Evolutionary conservation across 2,797 vertebrate species (phyloP).

Genomic region (Platyrinchus mystaceus): DNA sequence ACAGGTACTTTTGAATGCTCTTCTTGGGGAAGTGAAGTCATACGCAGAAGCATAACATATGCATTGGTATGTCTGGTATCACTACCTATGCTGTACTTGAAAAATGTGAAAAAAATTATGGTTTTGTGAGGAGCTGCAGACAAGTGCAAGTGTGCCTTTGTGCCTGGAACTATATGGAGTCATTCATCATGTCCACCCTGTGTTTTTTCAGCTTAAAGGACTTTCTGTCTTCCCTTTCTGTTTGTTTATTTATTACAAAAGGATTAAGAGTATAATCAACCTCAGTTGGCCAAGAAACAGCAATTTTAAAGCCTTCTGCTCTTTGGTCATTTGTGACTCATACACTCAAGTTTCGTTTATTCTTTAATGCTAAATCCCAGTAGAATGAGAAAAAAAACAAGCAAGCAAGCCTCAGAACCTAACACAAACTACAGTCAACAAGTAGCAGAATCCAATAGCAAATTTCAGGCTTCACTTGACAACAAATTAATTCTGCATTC

Average conservation of each 20-base stretch:
- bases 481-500: constrained; percentile 62
- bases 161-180: neutral
- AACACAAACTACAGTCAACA: constrained; percentile 7
- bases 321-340: neutral
- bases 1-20: neutral
- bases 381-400: neutral
- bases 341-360: neutral
- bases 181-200: neutral
- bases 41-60: neutral
- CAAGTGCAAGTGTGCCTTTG: neutral
- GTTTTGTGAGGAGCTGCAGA: neutral
- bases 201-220: neutral
- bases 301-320: neutral
- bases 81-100: neutral
- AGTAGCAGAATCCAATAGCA: constrained; percentile 27
- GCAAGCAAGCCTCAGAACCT: neutral
- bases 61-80: neutral
- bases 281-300: neutral
- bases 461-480: constrained; percentile 57
- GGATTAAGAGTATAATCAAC: neutral
- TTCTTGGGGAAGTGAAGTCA: neutral
- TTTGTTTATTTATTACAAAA: neutral
- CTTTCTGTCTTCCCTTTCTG: neutral
- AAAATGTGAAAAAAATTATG: neutral
- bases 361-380: neutral